Evolutionary conservation across 2,113 vertebrate species (phyloP), one percentile per base, ranked within the genome.

Genomic region (Myrmecobius fasciatus): DNA sequence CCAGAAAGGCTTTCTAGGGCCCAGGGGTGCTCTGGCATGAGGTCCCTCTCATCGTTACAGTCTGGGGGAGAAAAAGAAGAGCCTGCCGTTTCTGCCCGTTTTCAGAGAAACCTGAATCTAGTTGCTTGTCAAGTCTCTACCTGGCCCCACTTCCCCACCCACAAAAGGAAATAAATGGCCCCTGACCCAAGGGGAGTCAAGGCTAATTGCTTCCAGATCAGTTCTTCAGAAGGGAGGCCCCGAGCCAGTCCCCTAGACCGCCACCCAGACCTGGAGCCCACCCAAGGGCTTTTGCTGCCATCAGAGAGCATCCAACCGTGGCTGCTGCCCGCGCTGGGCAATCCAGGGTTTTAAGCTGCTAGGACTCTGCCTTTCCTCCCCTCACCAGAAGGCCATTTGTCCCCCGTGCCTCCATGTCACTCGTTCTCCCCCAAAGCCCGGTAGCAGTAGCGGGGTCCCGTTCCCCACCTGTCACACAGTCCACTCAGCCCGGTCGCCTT

Each of bases 201-300:
- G 91, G 96, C 88, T 98, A 98, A 96, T 95, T 98, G 94, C 92
- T 89, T 97, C 97, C 97, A 98, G 97, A 98, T 92, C 83, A 95
- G 26, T 89, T 83, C 3, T 0, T 92, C 53, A 14, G 56, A 36
- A 36, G 26, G 28, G 28, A 56, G 54, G n/a, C n/a, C n/a, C n/a
- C n/a, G 48, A 48, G 48, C 48, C 48, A 96, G 95, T 97, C 48
- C 48, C 48, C 48, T 6, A 48, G 48, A 48, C 3, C 48, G 48
- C n/a, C n/a, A n/a, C n/a, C n/a, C n/a, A n/a, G n/a, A n/a, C n/a
- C n/a, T n/a, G n/a, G n/a, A n/a, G n/a, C 49, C 49, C 49, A 3
- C 49, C 49, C 49, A 4, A 4, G 49, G 54, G 0, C 0, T 91
- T 51, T 96, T 96, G 43, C 0, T 94, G n/a, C 95, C 97, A 96